Evolutionary conservation across 2,888 invertebrate genomes (phyloP).

Genomic region (Steromphala cineraria): DNA sequence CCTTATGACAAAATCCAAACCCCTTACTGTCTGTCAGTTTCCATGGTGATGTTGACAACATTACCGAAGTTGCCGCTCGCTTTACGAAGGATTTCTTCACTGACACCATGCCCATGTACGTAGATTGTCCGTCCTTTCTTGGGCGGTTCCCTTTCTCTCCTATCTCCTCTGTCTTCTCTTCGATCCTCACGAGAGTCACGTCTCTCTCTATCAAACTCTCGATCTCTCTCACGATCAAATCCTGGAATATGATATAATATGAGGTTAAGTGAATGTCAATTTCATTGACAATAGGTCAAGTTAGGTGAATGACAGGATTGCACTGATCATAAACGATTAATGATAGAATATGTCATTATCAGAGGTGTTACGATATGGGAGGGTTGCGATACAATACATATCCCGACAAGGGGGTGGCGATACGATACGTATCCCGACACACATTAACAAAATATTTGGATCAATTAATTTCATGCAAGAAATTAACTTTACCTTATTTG

Average conservation of each 20-base stretch:
- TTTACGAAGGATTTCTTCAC: conserved; percentile 86
- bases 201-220: conserved; percentile 20
- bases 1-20: background rate
- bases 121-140: conserved; percentile 88
- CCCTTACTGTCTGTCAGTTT: conserved; percentile 86
- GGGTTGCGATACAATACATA: too few relatives aligned
- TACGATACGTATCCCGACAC: too few relatives aligned
- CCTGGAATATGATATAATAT: conserved; percentile 21
- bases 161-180: conserved; percentile 79
- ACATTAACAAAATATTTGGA: too few relatives aligned
- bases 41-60: conserved; percentile 89
- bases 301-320: too few relatives aligned
- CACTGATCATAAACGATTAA: too few relatives aligned
- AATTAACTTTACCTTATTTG: too few relatives aligned
- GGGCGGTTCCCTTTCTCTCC: conserved; percentile 77
- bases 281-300: too few relatives aligned
- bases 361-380: too few relatives aligned
- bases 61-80: conserved; percentile 85
- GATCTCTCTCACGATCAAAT: conserved; percentile 38
- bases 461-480: too few relatives aligned
- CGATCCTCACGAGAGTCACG: conserved; percentile 8
- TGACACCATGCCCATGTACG: conserved; percentile 86
- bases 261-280: background rate
- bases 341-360: too few relatives aligned
- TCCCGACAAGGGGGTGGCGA: too few relatives aligned